Evolutionary conservation across 2,888 invertebrate species (phyloP), one percentile per base, ranked within the genome.

Genomic region (Onthophagus sagittarius): DNA sequence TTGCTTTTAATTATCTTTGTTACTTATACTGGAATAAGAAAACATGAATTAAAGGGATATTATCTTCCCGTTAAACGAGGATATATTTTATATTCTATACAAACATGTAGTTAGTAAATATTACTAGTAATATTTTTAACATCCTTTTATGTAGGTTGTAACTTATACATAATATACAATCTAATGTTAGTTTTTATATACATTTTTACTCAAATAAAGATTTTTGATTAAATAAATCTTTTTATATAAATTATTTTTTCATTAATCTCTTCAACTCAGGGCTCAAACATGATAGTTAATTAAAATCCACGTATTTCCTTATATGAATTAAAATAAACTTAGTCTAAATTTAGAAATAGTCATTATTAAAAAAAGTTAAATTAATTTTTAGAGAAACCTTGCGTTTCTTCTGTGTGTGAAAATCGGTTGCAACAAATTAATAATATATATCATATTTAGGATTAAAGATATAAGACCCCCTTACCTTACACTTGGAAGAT

Each of bases 401-500:
- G n/a, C n/a, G n/a, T n/a, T n/a, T n/a, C n/a, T n/a, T n/a, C n/a
- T n/a, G n/a, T n/a, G n/a, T n/a, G n/a, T n/a, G n/a, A n/a, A n/a
- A n/a, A n/a, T n/a, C n/a, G n/a, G n/a, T n/a, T n/a, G n/a, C n/a
- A n/a, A n/a, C n/a, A n/a, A n/a, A n/a, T n/a, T n/a, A n/a, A n/a
- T n/a, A n/a, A n/a, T n/a, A n/a, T n/a, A n/a, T n/a, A n/a, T n/a
- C n/a, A n/a, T n/a, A n/a, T n/a, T n/a, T n/a, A 81, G 80, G 1
- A 78, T 84, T 0, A 84, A 84, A 4, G 85, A 85, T 75, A 84
- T n/a, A 84, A 4, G 85, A 85, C 2, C n/a, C 84, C 84, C 74
- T 85, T 85, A 74, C 85, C 85, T 2, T 82, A 80, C 71, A 79
- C 81, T 11, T 85, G 85, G 73, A 82, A 81, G 70, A 76, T 78